Conservation (phyloP, 37 sponge, comb jelly and placozoan species). For the Theonella swinhoei region DNA sequence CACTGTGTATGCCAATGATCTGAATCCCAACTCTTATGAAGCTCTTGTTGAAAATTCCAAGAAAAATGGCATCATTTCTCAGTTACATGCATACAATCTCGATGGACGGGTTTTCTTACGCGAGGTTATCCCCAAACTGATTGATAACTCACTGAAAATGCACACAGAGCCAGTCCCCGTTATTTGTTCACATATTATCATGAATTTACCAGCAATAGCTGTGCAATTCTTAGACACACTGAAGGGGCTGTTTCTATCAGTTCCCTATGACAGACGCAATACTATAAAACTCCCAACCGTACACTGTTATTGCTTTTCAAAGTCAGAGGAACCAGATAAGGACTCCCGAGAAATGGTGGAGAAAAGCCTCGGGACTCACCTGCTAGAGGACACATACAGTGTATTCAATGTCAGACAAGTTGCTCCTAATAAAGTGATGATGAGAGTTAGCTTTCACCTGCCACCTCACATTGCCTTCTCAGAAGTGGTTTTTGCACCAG, state of each 20-base stretch:
- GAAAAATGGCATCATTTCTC: conserved; percentile 56
- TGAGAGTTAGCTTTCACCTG: conserved; percentile 77
- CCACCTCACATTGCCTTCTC: conserved; percentile 50
- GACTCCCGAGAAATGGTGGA: conserved; percentile 55
- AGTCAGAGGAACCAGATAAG: conserved; percentile 30
- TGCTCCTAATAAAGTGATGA: conserved; percentile 81
- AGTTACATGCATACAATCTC: conserved; percentile 66
- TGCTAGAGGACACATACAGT: conserved; percentile 19
- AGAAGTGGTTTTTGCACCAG: too few relatives aligned
- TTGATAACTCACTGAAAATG: conserved; percentile 1
- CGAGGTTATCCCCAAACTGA: conserved; percentile 32
- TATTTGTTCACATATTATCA: conserved; percentile 62
- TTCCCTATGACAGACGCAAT: conserved; percentile 8
- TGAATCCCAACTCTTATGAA: conserved; percentile 86
- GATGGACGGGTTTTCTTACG: conserved; percentile 90
- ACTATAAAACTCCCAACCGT: conserved; percentile 55
- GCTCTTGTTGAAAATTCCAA: conserved; percentile 76
- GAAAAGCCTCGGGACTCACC: conserved; percentile 21
- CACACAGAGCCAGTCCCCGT: not conserved
- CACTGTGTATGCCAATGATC: conserved; percentile 91
- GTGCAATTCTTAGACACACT: conserved; percentile 69
- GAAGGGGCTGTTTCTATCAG: conserved; percentile 36
- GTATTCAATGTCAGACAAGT: conserved; percentile 70
- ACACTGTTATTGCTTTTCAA: conserved; percentile 91
- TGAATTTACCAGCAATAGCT: conserved; percentile 91